Conservation (phyloP, 2,888 invertebrate genomes). For the Ophion obscuratus region DNA sequence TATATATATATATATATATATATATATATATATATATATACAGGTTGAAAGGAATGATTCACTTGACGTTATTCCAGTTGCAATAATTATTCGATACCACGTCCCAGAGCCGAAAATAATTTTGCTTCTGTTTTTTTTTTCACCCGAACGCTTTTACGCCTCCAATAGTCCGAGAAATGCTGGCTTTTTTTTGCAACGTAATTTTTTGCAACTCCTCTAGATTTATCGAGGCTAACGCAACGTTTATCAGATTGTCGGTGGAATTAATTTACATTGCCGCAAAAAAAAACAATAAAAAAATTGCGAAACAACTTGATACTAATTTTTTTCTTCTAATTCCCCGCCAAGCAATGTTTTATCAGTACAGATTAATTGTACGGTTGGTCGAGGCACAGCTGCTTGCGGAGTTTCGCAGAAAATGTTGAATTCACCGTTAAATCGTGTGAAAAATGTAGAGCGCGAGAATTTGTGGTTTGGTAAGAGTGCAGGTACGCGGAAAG, state of each 20-base stretch:
- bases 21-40: background rate
- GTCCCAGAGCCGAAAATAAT: constrained; percentile 1
- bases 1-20: background rate
- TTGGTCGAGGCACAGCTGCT: background rate
- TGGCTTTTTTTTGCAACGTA: too few relatives aligned
- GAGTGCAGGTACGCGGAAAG: background rate
- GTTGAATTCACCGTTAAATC: constrained; percentile 2
- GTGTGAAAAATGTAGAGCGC: constrained; percentile 15
- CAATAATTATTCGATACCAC: constrained; percentile 12
- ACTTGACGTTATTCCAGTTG: constrained; percentile 23
- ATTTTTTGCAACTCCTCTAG: too few relatives aligned
- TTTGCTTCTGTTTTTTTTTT: background rate
- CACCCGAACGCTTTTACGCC: too few relatives aligned
- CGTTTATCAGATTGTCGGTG: too few relatives aligned
- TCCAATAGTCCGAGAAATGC: too few relatives aligned
- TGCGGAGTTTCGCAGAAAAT: constrained; percentile 11
- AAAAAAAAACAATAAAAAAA: too few relatives aligned
- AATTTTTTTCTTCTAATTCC: background rate
- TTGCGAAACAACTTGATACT: too few relatives aligned
- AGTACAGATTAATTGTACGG: background rate
- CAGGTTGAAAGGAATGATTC: constrained; percentile 21
- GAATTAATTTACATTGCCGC: too few relatives aligned
- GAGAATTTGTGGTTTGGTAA: background rate
- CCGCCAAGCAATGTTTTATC: background rate
- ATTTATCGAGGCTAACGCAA: too few relatives aligned